Base-by-base conservation (phyloP, 1,140 invertebrate species). In the Tetramorium simillimum region DNA sequence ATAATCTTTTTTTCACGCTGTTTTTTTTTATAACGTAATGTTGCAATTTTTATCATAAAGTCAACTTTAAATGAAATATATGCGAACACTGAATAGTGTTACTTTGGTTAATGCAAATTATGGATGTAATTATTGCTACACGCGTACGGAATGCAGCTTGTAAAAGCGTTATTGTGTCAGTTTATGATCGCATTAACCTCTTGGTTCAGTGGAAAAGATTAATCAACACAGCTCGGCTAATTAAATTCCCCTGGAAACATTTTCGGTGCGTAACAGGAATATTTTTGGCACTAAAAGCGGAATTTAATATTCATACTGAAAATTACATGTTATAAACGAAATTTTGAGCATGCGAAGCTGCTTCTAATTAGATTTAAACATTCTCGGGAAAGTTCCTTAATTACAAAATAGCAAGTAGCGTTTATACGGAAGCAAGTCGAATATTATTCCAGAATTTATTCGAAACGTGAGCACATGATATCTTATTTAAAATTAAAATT, bases 311-410 rank as follows among this genome's bases (percentile, higher is more conserved):
- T 28, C 5, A 10, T 49, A 56, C 51, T 49, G 12, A 70, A 70
- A 70, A 58, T 70, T 81, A 56, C 12, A 70, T 1, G 63, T 43
- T 81, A 69, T 53, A 70, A 80, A 81, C 18, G 14, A 56, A 16
- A 40, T 37, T 69, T 81, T 4, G 2, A 40, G 46, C n/a, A 51
- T 43, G 24, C 9, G 21, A 63, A 56, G 37, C 49, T 51, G 33
- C 43, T 40, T 37, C 70, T 81, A 81, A 81, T 58, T 81, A 70
- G 21, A 70, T 58, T 70, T 81, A 28, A 81, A 58, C 10, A 70
- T 81, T 2, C 33, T 21, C 18, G n/a, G 10, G 7, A 70, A 70
- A 67, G 18, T 81, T 81, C n/a, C 10, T 70, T 70, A 81, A 81
- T 81, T 70, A 81, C 21, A 40, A 5, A 18, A 37, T 28, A 53